Conservation (phyloP, 2,113 vertebrate genomes). For the Neofelis nebulosa region DNA sequence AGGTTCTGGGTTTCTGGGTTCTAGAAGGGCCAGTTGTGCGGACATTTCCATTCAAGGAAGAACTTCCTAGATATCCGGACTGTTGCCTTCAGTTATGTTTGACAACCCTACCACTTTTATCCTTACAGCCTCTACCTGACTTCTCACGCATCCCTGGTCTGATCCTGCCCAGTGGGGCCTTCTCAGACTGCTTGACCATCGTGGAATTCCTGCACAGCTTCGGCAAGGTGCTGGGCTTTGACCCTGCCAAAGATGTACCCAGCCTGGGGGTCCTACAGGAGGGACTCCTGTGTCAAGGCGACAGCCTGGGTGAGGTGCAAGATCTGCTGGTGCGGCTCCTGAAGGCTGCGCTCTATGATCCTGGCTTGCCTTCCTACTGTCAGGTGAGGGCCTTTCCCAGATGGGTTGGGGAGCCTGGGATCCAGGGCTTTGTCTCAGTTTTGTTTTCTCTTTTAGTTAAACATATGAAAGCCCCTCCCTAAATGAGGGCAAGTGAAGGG, state of each 20-base stretch:
- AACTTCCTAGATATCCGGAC: background rate
- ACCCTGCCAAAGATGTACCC: constrained; percentile 92
- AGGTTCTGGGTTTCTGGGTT: background rate
- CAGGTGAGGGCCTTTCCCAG: constrained; percentile 85
- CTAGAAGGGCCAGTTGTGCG: background rate
- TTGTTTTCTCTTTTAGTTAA: background rate
- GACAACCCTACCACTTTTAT: background rate
- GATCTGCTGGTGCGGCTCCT: constrained; percentile 93
- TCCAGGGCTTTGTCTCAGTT: background rate
- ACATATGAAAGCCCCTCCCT: background rate
- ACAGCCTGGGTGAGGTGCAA: constrained; percentile 90
- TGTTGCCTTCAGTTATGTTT: background rate
- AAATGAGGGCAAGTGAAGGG: background rate
- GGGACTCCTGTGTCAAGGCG: constrained; percentile 92
- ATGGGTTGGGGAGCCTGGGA: background rate
- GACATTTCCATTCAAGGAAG: background rate
- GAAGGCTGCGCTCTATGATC: constrained; percentile 91
- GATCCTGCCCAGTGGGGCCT: constrained; percentile 90
- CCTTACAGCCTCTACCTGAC: constrained; percentile 90
- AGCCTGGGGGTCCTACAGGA: constrained; percentile 93
- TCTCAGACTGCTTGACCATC: constrained; percentile 92
- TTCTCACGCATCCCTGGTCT: constrained; percentile 92
- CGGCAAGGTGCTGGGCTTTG: constrained; percentile 93
- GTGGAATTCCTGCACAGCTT: constrained; percentile 96
- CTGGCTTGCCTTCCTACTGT: constrained; percentile 92